phyloP scores from a whole-genome alignment of 2,888 invertebrate species.

The Nipponacmea schrenckii region DNA sequence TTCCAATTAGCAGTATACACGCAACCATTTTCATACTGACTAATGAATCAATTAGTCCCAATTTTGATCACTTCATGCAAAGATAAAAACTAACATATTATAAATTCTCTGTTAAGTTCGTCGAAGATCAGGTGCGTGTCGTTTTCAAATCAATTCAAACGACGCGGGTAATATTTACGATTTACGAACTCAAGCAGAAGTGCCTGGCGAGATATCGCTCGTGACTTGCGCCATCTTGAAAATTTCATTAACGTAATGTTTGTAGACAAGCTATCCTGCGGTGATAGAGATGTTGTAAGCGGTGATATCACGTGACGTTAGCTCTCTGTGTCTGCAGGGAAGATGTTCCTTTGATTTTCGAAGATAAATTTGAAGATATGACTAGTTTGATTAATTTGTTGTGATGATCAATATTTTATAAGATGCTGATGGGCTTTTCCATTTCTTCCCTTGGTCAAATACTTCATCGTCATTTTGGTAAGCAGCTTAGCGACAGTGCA shows the following conservation, averaged over 20 bases:
- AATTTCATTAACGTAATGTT: constrained; percentile 4
- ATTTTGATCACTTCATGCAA: no score
- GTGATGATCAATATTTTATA: background rate
- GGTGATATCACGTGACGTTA: background rate
- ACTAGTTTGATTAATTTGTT: constrained; percentile 4
- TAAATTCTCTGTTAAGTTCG: no score
- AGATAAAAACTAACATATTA: no score
- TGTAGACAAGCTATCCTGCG: background rate
- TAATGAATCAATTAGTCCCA: no score
- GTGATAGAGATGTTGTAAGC: background rate
- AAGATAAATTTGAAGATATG: constrained; percentile 9
- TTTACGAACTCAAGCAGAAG: background rate
- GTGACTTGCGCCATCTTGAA: constrained; percentile 2
- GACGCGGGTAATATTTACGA: constrained; percentile 3
- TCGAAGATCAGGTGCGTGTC: background rate
- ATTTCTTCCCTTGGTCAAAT: background rate
- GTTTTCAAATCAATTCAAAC: background rate
- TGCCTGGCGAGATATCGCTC: background rate
- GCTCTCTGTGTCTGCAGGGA: background rate
- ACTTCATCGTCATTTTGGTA: background rate
- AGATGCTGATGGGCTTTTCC: constrained; percentile 9
- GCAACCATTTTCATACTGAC: no score
- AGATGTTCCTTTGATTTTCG: constrained; percentile 1
- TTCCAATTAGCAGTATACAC: no score
- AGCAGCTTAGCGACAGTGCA: constrained; percentile 2